Conservation (phyloP, 2,888 invertebrate species). For the Rhagium mordax region DNA sequence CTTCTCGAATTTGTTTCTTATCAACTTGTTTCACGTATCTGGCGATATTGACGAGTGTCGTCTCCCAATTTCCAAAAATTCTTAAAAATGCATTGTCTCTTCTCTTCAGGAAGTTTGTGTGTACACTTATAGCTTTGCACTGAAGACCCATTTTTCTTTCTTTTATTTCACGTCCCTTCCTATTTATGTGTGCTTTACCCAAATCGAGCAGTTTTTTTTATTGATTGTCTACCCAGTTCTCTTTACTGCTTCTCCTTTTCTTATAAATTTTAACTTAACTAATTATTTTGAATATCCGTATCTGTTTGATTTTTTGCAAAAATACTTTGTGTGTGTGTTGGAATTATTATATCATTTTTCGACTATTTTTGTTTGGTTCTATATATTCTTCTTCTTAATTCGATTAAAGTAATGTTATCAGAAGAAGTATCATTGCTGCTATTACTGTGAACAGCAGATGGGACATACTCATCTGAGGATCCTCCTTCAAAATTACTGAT, state of each 20-base stretch:
- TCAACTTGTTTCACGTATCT: conserved; percentile 51
- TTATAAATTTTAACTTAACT: background rate
- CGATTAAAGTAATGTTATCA: no score
- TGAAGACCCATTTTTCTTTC: conserved; percentile 11
- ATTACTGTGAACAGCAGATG: no score
- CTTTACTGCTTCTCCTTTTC: conserved; percentile 28
- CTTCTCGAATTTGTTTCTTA: conserved; percentile 47
- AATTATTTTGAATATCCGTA: background rate
- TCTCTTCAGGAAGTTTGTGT: conserved; percentile 29
- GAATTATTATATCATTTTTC: no score
- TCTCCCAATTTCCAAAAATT: conserved; percentile 29
- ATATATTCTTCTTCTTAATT: no score
- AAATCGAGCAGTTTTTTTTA: conserved; percentile 32
- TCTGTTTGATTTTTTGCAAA: no score
- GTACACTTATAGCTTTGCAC: conserved; percentile 28
- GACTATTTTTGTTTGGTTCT: no score
- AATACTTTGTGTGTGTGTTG: no score
- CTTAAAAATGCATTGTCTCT: conserved; percentile 10
- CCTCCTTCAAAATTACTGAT: no score
- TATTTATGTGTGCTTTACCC: conserved; percentile 36
- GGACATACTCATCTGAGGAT: no score
- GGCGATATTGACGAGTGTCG: conserved; percentile 37
- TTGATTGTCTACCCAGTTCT: conserved; percentile 32
- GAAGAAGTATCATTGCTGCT: no score
- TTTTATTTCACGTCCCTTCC: conserved; percentile 21